These are phyloP conservation scores for human DNA, from an alignment of 2,113 vertebrate species.

Conservation along the genomic window DNA sequence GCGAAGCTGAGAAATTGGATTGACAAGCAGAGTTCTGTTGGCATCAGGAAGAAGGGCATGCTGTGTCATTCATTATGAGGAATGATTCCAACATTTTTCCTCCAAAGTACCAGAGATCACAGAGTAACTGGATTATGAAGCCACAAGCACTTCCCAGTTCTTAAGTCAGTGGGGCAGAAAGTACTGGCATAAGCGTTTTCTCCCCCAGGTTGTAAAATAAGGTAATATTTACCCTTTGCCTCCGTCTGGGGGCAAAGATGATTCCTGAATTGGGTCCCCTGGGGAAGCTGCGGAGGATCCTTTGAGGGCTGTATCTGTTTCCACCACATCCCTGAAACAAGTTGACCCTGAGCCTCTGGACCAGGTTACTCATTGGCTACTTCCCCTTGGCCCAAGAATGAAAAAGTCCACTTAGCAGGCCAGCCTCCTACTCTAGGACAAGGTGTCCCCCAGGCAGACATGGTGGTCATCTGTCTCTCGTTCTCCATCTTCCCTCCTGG, in stretches of 20 bases:
- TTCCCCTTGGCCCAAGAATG: neutral
- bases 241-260: neutral
- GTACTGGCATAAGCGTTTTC: neutral
- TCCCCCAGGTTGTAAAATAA: neutral
- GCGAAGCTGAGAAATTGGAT: neutral
- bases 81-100: neutral
- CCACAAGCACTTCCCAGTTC: neutral
- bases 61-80: neutral
- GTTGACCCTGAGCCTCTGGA: neutral
- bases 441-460: neutral
- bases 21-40: neutral
- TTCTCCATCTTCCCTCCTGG: neutral
- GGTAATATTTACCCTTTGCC: neutral
- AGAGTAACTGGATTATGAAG: neutral
- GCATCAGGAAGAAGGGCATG: neutral
- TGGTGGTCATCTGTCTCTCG: neutral
- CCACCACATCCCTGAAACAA: fast-evolving
- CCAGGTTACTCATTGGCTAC: neutral
- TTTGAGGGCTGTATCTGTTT: neutral
- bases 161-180: neutral
- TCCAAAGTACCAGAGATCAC: neutral
- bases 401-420: neutral
- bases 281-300: neutral
- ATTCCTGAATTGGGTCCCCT: too few species aligned
- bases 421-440: neutral